These are phyloP conservation scores for Oxycera nigricornis DNA, from an alignment of 2,888 invertebrate genomes.

Conservation along the genomic window DNA sequence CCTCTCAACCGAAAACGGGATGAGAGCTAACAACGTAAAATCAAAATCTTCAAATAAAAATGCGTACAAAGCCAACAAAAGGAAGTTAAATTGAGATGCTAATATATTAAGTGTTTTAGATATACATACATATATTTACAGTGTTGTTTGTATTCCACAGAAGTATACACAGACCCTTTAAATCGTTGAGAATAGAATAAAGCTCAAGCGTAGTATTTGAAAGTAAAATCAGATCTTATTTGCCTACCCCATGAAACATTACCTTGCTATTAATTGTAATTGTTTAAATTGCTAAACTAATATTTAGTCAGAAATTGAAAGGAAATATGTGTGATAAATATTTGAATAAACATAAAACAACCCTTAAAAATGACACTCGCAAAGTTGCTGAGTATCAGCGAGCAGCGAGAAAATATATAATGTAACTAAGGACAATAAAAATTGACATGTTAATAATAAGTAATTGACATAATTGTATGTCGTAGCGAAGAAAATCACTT, in stretches of 20 bases:
- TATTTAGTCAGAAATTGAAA: slow-evolving; percentile 29
- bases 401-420: slow-evolving; percentile 10
- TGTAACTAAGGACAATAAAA: slow-evolving; percentile 42
- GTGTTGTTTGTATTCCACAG: slow-evolving; percentile 19
- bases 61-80: not conserved
- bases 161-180: not conserved
- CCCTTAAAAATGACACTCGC: not conserved
- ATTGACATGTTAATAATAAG: slow-evolving; percentile 9
- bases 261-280: too few relatives aligned
- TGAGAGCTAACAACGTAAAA: not conserved
- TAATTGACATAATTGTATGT: slow-evolving; percentile 13
- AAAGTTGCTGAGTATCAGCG: too few relatives aligned
- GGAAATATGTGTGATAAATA: slow-evolving; percentile 32
- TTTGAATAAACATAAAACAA: not conserved
- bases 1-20: not conserved
- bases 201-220: slow-evolving; percentile 6
- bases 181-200: not conserved
- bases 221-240: not conserved
- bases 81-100: not conserved
- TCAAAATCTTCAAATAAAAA: not conserved
- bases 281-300: slow-evolving; percentile 8
- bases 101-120: slow-evolving; percentile 6
- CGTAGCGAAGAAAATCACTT: slow-evolving; percentile 9
- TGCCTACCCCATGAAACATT: too few relatives aligned
- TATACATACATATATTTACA: slow-evolving; percentile 1